These are phyloP conservation scores for Cichladusa arquata DNA, from an alignment of 2,113 vertebrate species.

Conservation along the genomic window DNA sequence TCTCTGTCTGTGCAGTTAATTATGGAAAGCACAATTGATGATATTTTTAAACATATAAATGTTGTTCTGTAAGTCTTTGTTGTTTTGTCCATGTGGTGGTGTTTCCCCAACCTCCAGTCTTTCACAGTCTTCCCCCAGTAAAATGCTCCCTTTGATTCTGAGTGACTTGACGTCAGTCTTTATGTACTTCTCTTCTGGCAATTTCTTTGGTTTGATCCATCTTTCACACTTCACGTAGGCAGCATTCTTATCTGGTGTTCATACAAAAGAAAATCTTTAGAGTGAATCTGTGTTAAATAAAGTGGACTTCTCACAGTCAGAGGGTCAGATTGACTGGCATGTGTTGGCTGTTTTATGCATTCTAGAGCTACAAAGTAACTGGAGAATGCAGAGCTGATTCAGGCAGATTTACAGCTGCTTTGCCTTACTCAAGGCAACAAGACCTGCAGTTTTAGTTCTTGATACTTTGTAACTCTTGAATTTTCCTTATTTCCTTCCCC, in stretches of 20 bases:
- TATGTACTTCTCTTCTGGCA: not conserved
- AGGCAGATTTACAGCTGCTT: conserved; percentile 4
- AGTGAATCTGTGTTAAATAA: not conserved
- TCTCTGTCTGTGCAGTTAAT: not conserved
- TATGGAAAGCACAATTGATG: not conserved
- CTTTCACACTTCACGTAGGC: not conserved
- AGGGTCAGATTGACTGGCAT: not conserved
- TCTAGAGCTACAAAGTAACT: not conserved
- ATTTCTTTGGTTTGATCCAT: not conserved
- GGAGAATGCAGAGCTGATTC: not conserved
- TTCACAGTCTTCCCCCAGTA: not conserved
- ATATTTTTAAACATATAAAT: not conserved
- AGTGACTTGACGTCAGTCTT: not conserved
- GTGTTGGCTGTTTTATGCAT: not conserved
- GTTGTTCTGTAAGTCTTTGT: not conserved
- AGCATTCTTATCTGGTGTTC: not conserved
- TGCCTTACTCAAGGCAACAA: not conserved
- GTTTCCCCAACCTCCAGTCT: not conserved
- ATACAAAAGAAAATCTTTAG: not conserved
- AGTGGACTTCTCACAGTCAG: not conserved
- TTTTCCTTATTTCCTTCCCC: not conserved
- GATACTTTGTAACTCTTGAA: not conserved
- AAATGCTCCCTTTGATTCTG: conserved; percentile 2
- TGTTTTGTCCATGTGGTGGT: accelerated
- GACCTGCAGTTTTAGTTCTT: not conserved